A percentile compares a stretch with the other conserved stretches of the same genome.
Evolutionary conservation across 2,888 invertebrate genomes (phyloP).

Genomic region (Cheilosia vulpina): DNA sequence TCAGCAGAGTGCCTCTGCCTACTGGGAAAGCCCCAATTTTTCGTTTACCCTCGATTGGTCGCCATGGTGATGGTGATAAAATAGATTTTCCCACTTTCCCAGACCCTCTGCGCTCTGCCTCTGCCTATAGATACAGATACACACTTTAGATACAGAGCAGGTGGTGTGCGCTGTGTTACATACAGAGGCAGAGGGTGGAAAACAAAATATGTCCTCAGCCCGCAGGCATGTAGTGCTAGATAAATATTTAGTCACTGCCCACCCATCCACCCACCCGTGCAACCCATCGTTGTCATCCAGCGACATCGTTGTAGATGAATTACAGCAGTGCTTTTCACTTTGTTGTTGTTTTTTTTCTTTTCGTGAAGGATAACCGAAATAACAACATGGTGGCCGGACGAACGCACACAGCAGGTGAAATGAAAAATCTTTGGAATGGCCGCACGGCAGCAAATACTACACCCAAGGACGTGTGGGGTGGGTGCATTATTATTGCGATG

Average conservation of each 20-base stretch:
- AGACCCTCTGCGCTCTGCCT: slow-evolving; percentile 19
- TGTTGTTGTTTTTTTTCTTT: slow-evolving; percentile 3
- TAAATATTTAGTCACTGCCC: slow-evolving; percentile 50
- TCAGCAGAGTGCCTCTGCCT: slow-evolving; percentile 47
- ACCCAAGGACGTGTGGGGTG: slow-evolving; percentile 53
- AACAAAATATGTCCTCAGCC: slow-evolving; percentile 28
- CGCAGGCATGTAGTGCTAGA: slow-evolving; percentile 13
- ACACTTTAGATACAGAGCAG: slow-evolving; percentile 60
- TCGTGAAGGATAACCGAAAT: slow-evolving; percentile 34
- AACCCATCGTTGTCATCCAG: slow-evolving; percentile 62
- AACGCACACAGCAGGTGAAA: slow-evolving; percentile 35
- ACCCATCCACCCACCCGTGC: slow-evolving; percentile 20
- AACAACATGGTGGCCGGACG: slow-evolving; percentile 41
- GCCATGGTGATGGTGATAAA: slow-evolving; percentile 83
- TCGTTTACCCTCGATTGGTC: slow-evolving; percentile 83
- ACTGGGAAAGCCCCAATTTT: slow-evolving; percentile 79
- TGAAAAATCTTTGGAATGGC: slow-evolving; percentile 67
- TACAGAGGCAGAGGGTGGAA: slow-evolving; percentile 10
- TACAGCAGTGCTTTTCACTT: background rate
- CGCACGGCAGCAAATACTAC: slow-evolving; percentile 30
- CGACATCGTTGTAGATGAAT: slow-evolving; percentile 63
- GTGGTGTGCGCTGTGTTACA: slow-evolving; percentile 36
- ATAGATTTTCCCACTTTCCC: slow-evolving; percentile 83
- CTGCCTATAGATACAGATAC: slow-evolving; percentile 60
- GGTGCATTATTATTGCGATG: slow-evolving; percentile 45